A percentile compares a stretch with the other conserved stretches of the same genome.
Evolutionary conservation across 2,113 vertebrate species (phyloP).

Genomic region (Dipodomys merriami): DNA sequence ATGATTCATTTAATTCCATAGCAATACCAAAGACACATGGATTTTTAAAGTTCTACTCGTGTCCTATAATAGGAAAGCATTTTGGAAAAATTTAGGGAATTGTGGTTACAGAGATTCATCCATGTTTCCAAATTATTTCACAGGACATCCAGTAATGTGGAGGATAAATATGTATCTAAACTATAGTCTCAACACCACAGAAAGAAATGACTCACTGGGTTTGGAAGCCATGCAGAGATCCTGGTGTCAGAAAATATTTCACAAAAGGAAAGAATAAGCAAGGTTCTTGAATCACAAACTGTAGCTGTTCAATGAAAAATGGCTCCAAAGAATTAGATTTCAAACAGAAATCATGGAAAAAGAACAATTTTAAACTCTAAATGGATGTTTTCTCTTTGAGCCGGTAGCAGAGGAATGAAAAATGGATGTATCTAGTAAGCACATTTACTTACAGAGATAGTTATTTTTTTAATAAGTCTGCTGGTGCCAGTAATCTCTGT

Average conservation of each 20-base stretch:
- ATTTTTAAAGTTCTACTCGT: not conserved
- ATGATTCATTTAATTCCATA: not conserved
- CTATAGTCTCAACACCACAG: not conserved
- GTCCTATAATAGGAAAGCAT: not conserved
- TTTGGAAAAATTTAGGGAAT: not conserved
- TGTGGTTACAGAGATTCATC: not conserved
- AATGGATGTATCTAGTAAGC: not conserved
- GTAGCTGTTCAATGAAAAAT: not conserved
- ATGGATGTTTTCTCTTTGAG: not conserved
- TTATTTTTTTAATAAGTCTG: not conserved
- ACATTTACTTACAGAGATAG: not conserved
- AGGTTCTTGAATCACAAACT: not conserved
- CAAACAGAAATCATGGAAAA: not conserved
- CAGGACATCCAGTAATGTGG: not conserved
- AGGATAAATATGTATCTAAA: not conserved
- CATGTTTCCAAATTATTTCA: not conserved
- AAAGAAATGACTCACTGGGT: not conserved
- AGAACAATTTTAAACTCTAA: not conserved
- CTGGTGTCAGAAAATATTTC: not conserved
- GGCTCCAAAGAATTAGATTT: not conserved
- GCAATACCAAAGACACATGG: not conserved
- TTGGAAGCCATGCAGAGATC: not conserved
- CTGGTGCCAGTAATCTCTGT: not conserved
- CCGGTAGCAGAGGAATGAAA: not conserved
- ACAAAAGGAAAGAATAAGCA: not conserved